phyloP scores from a whole-genome alignment of 2,113 vertebrate genomes.

The Pedetes capensis region DNA sequence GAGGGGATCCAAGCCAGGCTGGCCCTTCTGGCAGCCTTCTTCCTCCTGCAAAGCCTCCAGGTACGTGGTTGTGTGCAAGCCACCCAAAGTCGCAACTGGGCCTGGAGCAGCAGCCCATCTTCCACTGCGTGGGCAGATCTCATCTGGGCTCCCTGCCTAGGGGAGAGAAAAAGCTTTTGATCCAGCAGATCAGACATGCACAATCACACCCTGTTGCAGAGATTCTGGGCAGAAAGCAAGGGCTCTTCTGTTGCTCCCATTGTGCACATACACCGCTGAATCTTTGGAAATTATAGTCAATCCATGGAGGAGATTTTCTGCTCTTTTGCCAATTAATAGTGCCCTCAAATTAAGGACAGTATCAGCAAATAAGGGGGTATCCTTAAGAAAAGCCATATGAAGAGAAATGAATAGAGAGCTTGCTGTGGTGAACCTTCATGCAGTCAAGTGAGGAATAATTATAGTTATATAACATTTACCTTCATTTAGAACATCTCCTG shows the following conservation, averaged over 20 bases:
- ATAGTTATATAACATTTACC: background rate
- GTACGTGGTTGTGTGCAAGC: background rate
- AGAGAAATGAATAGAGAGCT: slow-evolving; percentile 19
- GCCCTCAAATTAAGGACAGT: slow-evolving; percentile 48
- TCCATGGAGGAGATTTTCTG: slow-evolving; percentile 20
- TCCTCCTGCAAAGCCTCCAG: background rate
- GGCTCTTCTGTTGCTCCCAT: background rate
- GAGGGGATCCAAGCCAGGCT: background rate
- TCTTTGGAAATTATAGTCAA: slow-evolving; percentile 19
- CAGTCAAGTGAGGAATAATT: background rate
- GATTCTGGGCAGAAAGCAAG: background rate
- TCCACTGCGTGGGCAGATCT: background rate
- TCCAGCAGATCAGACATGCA: background rate
- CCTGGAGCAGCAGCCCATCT: background rate
- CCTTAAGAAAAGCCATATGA: slow-evolving; percentile 39
- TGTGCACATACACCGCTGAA: background rate
- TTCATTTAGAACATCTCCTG: background rate
- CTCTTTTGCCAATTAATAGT: slow-evolving; percentile 34
- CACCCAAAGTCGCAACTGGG: fast-evolving
- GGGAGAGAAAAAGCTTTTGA: background rate
- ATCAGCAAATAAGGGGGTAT: slow-evolving; percentile 25
- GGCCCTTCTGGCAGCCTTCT: background rate
- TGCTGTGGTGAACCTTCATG: background rate
- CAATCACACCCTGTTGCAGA: background rate
- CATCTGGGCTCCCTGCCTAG: background rate